Evolutionary conservation across 2,797 vertebrate genomes (phyloP).

Genomic region (Hybognathus amarus): DNA sequence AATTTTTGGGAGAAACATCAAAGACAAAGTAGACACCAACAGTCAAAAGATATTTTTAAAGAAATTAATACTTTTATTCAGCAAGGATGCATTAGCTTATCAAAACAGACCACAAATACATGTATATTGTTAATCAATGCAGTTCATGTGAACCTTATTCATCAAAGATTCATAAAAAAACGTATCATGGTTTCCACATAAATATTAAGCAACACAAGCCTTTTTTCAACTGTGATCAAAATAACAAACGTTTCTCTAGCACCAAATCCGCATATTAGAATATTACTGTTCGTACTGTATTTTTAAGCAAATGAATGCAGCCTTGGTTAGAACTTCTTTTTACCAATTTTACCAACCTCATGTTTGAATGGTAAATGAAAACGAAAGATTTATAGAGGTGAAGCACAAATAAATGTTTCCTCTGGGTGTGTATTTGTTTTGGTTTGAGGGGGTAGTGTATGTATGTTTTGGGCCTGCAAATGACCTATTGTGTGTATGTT

Average conservation of each 20-base stretch:
- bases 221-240: not conserved
- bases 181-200: not conserved
- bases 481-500: slow-evolving; percentile 40
- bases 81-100: not conserved
- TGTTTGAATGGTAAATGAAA: not conserved
- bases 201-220: not conserved
- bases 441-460: slow-evolving; percentile 28
- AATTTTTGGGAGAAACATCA: not conserved
- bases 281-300: not conserved
- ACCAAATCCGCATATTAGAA: not conserved
- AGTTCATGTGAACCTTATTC: not conserved
- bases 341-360: too few species aligned
- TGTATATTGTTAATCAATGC: not conserved
- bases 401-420: not conserved
- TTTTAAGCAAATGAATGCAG: too few species aligned
- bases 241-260: not conserved
- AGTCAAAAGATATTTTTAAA: not conserved
- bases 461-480: slow-evolving; percentile 42
- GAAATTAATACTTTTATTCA: not conserved
- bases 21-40: not conserved
- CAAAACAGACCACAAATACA: not conserved
- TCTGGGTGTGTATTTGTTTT: slow-evolving; percentile 28
- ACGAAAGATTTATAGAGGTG: not conserved
- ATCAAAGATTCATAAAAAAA: not conserved
- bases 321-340: not conserved